These are phyloP conservation scores for Ganaspis brasiliensis DNA, from an alignment of 2,888 invertebrate species.

Conservation along the genomic window DNA sequence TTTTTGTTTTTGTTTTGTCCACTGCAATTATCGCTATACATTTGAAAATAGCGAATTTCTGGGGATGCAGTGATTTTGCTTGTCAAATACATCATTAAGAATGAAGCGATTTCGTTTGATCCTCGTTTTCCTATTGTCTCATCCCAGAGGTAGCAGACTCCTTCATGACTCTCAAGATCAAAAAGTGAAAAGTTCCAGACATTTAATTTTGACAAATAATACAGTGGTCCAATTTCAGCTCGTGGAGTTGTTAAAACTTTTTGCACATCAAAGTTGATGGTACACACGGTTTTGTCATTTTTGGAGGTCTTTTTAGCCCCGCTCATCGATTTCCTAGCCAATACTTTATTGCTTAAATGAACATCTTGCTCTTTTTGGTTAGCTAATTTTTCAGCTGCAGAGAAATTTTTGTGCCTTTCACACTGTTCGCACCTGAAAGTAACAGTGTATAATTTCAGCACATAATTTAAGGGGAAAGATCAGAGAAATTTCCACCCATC, in stretches of 20 bases:
- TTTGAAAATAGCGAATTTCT: slow-evolving; percentile 40
- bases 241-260: slow-evolving; percentile 52
- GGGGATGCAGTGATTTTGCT: background rate
- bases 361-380: slow-evolving; percentile 18
- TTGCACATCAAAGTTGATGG: slow-evolving; percentile 53
- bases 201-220: slow-evolving; percentile 53
- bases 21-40: slow-evolving; percentile 48
- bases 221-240: slow-evolving; percentile 48
- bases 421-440: slow-evolving; percentile 51
- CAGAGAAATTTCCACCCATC: no score
- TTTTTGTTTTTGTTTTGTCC: slow-evolving; percentile 54
- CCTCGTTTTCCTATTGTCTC: slow-evolving; percentile 53
- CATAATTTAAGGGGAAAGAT: background rate
- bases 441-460: background rate
- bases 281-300: slow-evolving; percentile 40
- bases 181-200: slow-evolving; percentile 57
- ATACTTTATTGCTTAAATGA: slow-evolving; percentile 9
- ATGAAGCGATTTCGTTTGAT: slow-evolving; percentile 53
- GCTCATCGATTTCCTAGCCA: slow-evolving; percentile 42
- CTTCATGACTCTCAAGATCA: slow-evolving; percentile 46
- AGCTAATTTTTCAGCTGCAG: slow-evolving; percentile 31
- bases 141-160: slow-evolving; percentile 53
- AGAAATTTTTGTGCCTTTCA: slow-evolving; percentile 33
- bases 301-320: slow-evolving; percentile 44
- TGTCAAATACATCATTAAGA: slow-evolving; percentile 41